Evolutionary conservation across 2,797 vertebrate species (phyloP).

Genomic region (Hylomyscus alleni): DNA sequence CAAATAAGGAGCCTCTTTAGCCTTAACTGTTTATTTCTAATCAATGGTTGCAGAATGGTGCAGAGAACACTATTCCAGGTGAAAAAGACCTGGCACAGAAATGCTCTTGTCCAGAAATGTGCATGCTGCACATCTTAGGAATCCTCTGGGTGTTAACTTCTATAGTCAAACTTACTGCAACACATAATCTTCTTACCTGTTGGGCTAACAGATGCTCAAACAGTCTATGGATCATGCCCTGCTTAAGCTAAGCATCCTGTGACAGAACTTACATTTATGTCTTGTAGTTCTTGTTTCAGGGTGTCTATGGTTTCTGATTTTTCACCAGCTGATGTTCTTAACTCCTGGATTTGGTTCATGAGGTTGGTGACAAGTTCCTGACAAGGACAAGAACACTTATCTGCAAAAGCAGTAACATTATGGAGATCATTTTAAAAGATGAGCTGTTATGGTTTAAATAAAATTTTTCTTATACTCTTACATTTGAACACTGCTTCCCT

Average conservation of each 20-base stretch:
- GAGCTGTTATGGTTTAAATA: not conserved
- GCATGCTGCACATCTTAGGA: rapidly evolving
- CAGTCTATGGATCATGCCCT: not conserved
- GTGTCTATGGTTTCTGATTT: slow-evolving; percentile 92
- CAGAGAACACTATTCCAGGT: not conserved
- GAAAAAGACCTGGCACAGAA: not conserved
- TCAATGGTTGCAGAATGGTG: not conserved
- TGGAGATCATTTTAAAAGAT: not conserved
- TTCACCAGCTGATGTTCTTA: slow-evolving; percentile 91
- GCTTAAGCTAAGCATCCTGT: slow-evolving; percentile 42
- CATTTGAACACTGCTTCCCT: not conserved
- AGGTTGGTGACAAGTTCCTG: slow-evolving; percentile 94
- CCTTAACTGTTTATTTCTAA: slow-evolving; percentile 26
- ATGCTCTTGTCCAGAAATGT: too few relatives aligned
- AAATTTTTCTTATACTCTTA: not conserved
- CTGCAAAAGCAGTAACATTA: slow-evolving; percentile 19
- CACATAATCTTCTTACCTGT: not conserved
- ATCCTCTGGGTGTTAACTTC: not conserved
- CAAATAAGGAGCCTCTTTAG: not conserved
- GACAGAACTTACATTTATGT: slow-evolving; percentile 92
- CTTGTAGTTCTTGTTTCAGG: slow-evolving; percentile 92
- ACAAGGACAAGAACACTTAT: slow-evolving; percentile 73
- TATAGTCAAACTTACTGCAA: not conserved
- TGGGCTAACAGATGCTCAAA: not conserved
- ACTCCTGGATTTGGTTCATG: slow-evolving; percentile 95